phyloP scores from a whole-genome alignment of 2,113 vertebrate species.

The Felis catus region DNA sequence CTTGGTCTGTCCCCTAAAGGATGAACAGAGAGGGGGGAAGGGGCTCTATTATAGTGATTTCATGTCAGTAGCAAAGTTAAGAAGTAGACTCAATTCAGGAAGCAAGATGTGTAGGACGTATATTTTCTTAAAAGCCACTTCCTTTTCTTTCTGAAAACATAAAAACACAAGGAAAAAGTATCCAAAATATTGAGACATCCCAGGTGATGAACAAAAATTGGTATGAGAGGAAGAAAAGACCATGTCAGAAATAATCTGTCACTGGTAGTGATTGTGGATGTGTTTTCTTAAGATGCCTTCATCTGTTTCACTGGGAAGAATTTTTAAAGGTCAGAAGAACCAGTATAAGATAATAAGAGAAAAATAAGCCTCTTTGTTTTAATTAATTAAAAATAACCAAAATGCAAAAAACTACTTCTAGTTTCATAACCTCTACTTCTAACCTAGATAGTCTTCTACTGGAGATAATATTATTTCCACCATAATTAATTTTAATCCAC shows the following conservation, averaged over 20 bases:
- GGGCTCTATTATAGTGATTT: not conserved
- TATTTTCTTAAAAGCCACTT: not conserved
- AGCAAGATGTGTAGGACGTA: not conserved
- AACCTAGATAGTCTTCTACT: not conserved
- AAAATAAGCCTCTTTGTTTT: slow-evolving; percentile 15
- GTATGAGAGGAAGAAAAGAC: not conserved
- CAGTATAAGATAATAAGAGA: not conserved
- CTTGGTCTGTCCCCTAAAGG: not conserved
- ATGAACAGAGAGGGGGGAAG: not conserved
- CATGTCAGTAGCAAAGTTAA: not conserved
- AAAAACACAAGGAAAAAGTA: not conserved
- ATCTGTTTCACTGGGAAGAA: not conserved
- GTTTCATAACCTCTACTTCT: not conserved
- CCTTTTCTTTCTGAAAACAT: not conserved
- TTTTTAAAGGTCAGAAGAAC: slow-evolving; percentile 21
- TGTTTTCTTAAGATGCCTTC: not conserved
- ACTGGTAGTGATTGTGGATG: not conserved
- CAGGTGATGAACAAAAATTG: not conserved
- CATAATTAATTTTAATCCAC: slow-evolving; percentile 22
- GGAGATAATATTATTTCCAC: not conserved
- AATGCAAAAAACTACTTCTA: not conserved
- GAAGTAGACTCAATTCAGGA: not conserved
- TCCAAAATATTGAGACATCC: not conserved
- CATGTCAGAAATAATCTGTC: not conserved
- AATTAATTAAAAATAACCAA: slow-evolving; percentile 46